These are phyloP conservation scores for Erebia palarica DNA, from an alignment of 2,888 invertebrate genomes.

Conservation along the genomic window DNA sequence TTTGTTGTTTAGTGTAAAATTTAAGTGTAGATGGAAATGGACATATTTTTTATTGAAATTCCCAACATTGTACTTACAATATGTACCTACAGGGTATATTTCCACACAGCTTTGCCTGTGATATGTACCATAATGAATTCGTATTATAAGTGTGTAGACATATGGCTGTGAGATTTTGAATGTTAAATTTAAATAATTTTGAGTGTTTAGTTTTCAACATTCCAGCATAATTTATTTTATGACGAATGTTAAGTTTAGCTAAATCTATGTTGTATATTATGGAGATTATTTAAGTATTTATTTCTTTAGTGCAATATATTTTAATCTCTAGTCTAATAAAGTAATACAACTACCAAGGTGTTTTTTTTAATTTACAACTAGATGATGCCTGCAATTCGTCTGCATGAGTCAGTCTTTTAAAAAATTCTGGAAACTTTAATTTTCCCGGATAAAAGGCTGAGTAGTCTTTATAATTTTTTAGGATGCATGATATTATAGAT, in stretches of 20 bases:
- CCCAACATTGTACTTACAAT: neutral
- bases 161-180: constrained; percentile 41
- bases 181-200: constrained; percentile 7
- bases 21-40: neutral
- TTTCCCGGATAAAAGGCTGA: no score
- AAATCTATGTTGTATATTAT: constrained; percentile 8
- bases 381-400: neutral
- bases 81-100: neutral
- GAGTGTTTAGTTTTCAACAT: neutral
- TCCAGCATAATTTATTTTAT: constrained; percentile 30
- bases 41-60: constrained; percentile 5
- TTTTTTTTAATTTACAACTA: neutral
- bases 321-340: constrained; percentile 45
- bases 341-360: neutral
- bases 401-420: no score
- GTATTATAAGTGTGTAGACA: constrained; percentile 3
- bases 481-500: no score
- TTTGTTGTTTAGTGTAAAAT: constrained; percentile 1
- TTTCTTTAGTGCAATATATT: constrained; percentile 31
- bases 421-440: no score
- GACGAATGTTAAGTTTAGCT: constrained; percentile 20
- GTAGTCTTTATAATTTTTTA: no score
- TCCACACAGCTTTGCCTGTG: constrained; percentile 29
- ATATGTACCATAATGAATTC: constrained; percentile 17
- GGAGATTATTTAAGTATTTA: constrained; percentile 14